Evolutionary conservation across 2,113 vertebrate species (phyloP), one percentile per base, ranked within the genome.

Genomic region (Puffinus mauretanicus): DNA sequence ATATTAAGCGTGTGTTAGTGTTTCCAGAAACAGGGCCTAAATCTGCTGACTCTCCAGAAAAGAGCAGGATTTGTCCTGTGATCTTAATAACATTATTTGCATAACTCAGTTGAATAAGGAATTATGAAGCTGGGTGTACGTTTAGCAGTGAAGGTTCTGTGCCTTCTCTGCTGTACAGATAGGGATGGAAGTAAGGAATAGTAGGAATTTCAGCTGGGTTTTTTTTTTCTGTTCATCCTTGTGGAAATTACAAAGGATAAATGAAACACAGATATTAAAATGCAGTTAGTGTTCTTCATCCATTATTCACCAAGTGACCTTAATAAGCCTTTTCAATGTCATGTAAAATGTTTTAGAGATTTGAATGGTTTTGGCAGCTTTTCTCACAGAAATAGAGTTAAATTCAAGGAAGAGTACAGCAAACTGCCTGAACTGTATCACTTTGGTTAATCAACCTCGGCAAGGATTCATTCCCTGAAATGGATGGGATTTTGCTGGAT

Each of bases 401-500:
- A 80, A 66, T 83, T 86, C 49, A 77, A 88, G 49, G 27, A 69
- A 54, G 13, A 58, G 19, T 22, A 70, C 27, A 86, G 54, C 52
- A 73, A 88, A 57, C n/a, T 69, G 32, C 38, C 42, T 65, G 10
- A 88, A 83, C 49, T 70, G 46, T 64, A 57, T 58, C 0, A 2
- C 79, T 92, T 46, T 25, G 46, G 21, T 86, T 77, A 92, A 79
- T 52, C 16, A 77, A 11, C 36, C 47, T 91, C 15, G 0, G 32
- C 66, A 69, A 76, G 78, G 58, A 69, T 88, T 95, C 73, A 70
- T 52, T 92, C 72, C 58, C 72, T 77, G 58, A 83, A 95, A 92
- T 26, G 38, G 75, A 81, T 65, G 49, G 58, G 88, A 94, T 96
- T 93, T 93, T 73, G 51, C 58, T 81, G 95, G 86, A 90, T 97